Percentiles rank a stretch among this genome's conserved stretches.
Evolutionary conservation across 30 jellyfish, hydroid and myxozoan species (phyloP).

Genomic region (Cassiopea xamachana): DNA sequence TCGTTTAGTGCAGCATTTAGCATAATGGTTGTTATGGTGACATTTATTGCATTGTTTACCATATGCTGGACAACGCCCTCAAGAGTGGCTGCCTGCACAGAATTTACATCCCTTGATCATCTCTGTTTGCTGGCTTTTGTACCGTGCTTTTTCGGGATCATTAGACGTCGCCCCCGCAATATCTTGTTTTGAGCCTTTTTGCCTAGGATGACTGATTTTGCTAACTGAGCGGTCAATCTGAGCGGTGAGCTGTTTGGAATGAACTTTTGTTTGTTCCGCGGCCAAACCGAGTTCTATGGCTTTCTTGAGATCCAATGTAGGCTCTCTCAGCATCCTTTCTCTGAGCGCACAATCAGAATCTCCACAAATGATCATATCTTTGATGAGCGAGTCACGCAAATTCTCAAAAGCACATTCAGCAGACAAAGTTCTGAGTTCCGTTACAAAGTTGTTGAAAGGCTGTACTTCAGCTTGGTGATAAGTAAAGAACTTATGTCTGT

Average conservation of each 20-base stretch:
- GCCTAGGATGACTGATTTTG: conserved; percentile 28
- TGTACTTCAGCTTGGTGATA: not conserved
- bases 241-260: not conserved
- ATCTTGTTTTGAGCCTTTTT: not conserved
- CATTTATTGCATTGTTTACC: not conserved
- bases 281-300: conserved; percentile 64
- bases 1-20: conserved; percentile 34
- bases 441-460: conserved; percentile 42
- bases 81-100: conserved; percentile 73
- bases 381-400: conserved; percentile 56
- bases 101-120: conserved; percentile 47
- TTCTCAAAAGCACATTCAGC: conserved; percentile 66
- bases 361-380: not conserved
- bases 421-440: conserved; percentile 53
- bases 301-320: not conserved
- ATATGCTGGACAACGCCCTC: conserved; percentile 61
- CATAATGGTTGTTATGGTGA: conserved; percentile 23
- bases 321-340: conserved; percentile 66
- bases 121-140: conserved; percentile 31
- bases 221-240: conserved; percentile 29
- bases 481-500: conserved; percentile 64
- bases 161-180: conserved; percentile 28
- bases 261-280: conserved; percentile 55
- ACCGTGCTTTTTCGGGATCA: conserved; percentile 35
- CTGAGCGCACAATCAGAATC: conserved; percentile 46